A percentile compares a stretch with the other conserved stretches of the same genome.
Evolutionary conservation across 2,888 invertebrate genomes (phyloP).

Genomic region (Philaethria dido): DNA sequence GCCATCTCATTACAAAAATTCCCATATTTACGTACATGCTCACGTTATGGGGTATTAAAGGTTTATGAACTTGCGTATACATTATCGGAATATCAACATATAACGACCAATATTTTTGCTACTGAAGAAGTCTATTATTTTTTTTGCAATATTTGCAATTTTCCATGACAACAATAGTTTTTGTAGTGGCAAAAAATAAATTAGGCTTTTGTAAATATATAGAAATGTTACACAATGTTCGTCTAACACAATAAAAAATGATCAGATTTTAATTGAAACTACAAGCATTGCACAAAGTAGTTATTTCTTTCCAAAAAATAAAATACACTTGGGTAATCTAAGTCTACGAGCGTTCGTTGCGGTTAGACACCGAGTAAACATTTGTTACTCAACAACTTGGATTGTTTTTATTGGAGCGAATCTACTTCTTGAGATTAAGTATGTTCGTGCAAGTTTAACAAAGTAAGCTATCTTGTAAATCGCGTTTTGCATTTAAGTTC

Average conservation of each 20-base stretch:
- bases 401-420: slow-evolving; percentile 26
- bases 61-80: slow-evolving; percentile 50
- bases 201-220: background rate
- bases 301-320: slow-evolving; percentile 5
- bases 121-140: background rate
- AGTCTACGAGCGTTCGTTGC: slow-evolving; percentile 5
- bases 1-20: slow-evolving; percentile 3
- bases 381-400: slow-evolving; percentile 23
- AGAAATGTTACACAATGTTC: background rate
- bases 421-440: slow-evolving; percentile 21
- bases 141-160: slow-evolving; percentile 1
- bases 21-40: slow-evolving; percentile 20
- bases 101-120: slow-evolving; percentile 55
- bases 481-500: background rate
- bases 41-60: slow-evolving; percentile 40
- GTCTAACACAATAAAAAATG: background rate
- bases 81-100: slow-evolving; percentile 51
- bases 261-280: slow-evolving; percentile 7
- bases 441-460: slow-evolving; percentile 4
- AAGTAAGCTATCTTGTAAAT: background rate
- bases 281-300: slow-evolving; percentile 11
- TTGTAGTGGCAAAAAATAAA: background rate
- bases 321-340: slow-evolving; percentile 25
- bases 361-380: slow-evolving; percentile 23
- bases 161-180: background rate